Percentiles rank a stretch among this genome's conserved stretches.
Evolutionary conservation across 2,888 invertebrate species (phyloP).

Genomic region (Ectropis crepuscularia): DNA sequence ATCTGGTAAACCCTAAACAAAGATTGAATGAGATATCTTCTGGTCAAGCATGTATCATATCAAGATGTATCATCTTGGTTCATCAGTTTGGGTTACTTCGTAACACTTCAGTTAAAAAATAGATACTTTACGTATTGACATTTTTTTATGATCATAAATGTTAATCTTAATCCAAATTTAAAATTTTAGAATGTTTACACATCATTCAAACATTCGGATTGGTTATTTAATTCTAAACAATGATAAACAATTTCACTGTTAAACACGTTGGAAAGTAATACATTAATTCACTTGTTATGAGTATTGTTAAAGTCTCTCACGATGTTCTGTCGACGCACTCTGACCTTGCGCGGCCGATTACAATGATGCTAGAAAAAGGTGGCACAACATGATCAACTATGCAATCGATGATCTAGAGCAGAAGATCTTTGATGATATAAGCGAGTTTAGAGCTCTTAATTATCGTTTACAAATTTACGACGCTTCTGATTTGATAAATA

Average conservation of each 20-base stretch:
- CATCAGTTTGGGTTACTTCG: too few relatives aligned
- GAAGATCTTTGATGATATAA: not conserved
- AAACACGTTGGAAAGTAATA: constrained; percentile 47
- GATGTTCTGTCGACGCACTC: constrained; percentile 54
- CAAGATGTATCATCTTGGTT: too few relatives aligned
- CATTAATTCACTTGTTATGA: constrained; percentile 40
- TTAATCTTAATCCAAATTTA: too few relatives aligned
- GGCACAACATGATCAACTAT: not conserved
- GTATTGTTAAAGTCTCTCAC: constrained; percentile 54
- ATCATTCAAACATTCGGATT: not conserved
- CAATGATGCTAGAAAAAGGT: constrained; percentile 34
- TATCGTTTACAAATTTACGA: not conserved
- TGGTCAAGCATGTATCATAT: too few relatives aligned
- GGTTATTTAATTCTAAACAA: constrained; percentile 12
- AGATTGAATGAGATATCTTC: too few relatives aligned
- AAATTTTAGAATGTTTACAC: too few relatives aligned
- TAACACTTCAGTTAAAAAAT: too few relatives aligned
- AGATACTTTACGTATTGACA: too few relatives aligned
- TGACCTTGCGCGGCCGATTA: constrained; percentile 53
- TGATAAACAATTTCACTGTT: constrained; percentile 29
- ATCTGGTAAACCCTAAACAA: too few relatives aligned
- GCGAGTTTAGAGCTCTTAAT: not conserved
- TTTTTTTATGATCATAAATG: too few relatives aligned
- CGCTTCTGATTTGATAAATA: too few relatives aligned
- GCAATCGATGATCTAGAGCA: constrained; percentile 12